Percentiles rank a stretch among this genome's conserved stretches.
Evolutionary conservation across 2,888 invertebrate species (phyloP).

Genomic region (Trilocha varians): DNA sequence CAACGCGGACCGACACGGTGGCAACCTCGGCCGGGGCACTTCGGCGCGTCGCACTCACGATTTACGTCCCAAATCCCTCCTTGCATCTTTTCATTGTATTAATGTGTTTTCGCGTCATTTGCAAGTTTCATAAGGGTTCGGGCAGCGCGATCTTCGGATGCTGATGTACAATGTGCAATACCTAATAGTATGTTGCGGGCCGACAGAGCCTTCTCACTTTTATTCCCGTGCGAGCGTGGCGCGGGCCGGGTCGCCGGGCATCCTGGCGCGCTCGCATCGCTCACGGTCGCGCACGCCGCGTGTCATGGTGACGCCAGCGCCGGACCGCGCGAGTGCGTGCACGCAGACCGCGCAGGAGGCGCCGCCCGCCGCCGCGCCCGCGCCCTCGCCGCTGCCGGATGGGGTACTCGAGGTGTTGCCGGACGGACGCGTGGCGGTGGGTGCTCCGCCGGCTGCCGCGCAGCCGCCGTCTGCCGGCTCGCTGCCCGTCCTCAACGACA

Average conservation of each 20-base stretch:
- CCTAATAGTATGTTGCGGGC: conserved; percentile 48
- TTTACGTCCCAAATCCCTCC: too few relatives aligned
- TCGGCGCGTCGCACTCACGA: background rate
- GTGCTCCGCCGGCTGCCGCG: conserved; percentile 37
- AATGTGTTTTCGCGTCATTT: background rate
- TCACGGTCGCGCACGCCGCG: conserved; percentile 59
- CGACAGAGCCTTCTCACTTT: conserved; percentile 74
- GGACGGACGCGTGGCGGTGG: conserved; percentile 67
- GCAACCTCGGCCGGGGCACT: conserved; percentile 51
- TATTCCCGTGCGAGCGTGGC: conserved; percentile 86
- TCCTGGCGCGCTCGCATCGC: conserved; percentile 67
- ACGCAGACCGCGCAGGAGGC: conserved; percentile 43
- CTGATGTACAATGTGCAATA: conserved; percentile 31
- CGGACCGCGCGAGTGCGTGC: conserved; percentile 58
- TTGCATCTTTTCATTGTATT: too few relatives aligned
- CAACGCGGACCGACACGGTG: conserved; percentile 77
- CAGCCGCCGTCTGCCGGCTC: conserved; percentile 35
- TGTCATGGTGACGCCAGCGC: conserved; percentile 50
- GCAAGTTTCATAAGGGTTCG: background rate
- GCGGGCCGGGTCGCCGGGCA: conserved; percentile 77
- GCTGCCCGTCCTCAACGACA: conserved; percentile 67
- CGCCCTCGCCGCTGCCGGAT: conserved; percentile 64
- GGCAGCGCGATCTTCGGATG: conserved; percentile 11
- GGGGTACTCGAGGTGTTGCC: conserved; percentile 67
- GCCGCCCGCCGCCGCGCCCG: conserved; percentile 49